These are phyloP conservation scores for Leptinotarsa lineolata DNA, from an alignment of 1,140 invertebrate genomes.

Conservation along the genomic window DNA sequence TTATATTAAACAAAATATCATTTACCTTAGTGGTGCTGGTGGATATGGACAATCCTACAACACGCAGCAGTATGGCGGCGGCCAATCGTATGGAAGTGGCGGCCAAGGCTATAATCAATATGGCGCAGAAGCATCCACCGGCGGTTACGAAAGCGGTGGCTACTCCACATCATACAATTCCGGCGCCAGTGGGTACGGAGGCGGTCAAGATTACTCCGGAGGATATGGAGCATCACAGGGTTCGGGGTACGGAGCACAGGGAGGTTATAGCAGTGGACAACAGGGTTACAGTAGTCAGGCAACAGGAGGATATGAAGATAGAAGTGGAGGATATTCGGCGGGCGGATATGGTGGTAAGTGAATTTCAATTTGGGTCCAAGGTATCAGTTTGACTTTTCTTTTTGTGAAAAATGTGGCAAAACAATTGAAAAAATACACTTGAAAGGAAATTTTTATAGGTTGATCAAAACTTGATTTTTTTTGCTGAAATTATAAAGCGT, in stretches of 20 bases:
- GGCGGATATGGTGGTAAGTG: slow-evolving; percentile 23
- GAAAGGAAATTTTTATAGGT: too few relatives aligned
- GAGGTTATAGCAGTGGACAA: slow-evolving; percentile 19
- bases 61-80: slow-evolving; percentile 11
- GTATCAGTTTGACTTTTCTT: background rate
- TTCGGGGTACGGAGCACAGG: slow-evolving; percentile 29
- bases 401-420: background rate
- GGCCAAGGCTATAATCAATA: slow-evolving; percentile 28
- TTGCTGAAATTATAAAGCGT: too few relatives aligned
- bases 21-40: slow-evolving; percentile 13
- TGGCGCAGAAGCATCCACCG: slow-evolving; percentile 23
- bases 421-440: too few relatives aligned
- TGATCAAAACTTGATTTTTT: too few relatives aligned
- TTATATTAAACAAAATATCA: too few relatives aligned
- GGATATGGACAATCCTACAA: slow-evolving; percentile 24
- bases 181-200: slow-evolving; percentile 3
- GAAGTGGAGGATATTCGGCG: slow-evolving; percentile 22
- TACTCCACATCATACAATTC: slow-evolving; percentile 25
- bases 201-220: slow-evolving; percentile 29
- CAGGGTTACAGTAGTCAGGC: slow-evolving; percentile 10
- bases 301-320: slow-evolving; percentile 21
- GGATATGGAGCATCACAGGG: slow-evolving; percentile 31
- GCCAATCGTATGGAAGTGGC: slow-evolving; percentile 28
- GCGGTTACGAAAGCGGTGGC: slow-evolving; percentile 26
- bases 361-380: too few relatives aligned